Percentiles rank a stretch among this genome's conserved stretches.
Evolutionary conservation across 2,888 invertebrate species (phyloP).

Genomic region (Amphipoea lucens): DNA sequence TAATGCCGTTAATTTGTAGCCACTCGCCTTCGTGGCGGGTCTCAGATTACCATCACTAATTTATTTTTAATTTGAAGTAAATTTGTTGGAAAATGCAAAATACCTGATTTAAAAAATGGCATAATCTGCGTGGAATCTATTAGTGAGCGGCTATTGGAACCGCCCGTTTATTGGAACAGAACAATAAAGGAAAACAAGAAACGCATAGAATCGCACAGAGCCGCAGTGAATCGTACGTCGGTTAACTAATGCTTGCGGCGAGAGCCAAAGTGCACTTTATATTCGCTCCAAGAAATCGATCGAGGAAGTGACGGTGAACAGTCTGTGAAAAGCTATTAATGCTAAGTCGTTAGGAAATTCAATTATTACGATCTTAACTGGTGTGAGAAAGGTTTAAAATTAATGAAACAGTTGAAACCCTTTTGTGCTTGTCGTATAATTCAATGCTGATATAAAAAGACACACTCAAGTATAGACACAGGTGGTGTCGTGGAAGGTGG

Average conservation of each 20-base stretch:
- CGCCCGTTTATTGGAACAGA: slow-evolving; percentile 2
- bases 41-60: background rate
- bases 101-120: background rate
- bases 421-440: background rate
- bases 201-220: background rate
- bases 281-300: slow-evolving; percentile 15
- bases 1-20: background rate
- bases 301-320: slow-evolving; percentile 9
- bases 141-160: slow-evolving; percentile 3
- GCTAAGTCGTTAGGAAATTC: background rate
- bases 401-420: background rate
- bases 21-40: background rate
- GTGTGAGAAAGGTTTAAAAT: background rate
- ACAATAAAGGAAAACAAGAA: slow-evolving; percentile 3
- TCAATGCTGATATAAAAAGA: too few relatives aligned
- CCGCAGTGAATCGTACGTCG: background rate
- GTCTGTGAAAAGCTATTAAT: slow-evolving; percentile 3
- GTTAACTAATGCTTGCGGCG: slow-evolving; percentile 20
- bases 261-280: slow-evolving; percentile 30
- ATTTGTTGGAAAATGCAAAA: background rate
- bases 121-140: slow-evolving; percentile 8
- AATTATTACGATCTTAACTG: slow-evolving; percentile 6
- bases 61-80: background rate
- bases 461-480: background rate
- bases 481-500: background rate